Conservation (phyloP, 2,888 invertebrate species). For the Drosophila paranaensis region DNA sequence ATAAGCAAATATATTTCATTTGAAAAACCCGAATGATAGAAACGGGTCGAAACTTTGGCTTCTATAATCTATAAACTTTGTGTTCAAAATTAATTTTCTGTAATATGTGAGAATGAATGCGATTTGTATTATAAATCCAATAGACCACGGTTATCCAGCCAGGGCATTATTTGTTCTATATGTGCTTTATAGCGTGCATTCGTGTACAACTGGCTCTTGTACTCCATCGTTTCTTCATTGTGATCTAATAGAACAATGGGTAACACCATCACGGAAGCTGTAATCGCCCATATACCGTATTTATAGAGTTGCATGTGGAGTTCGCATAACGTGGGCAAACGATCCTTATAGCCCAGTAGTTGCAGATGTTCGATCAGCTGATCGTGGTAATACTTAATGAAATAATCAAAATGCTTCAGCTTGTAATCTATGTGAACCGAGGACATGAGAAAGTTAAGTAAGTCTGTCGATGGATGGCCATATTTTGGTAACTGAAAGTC, state of each 20-base stretch:
- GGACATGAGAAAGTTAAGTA: conserved; percentile 79
- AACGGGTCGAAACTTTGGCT: not conserved
- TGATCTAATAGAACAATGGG: conserved; percentile 80
- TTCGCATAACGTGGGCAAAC: conserved; percentile 69
- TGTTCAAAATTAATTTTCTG: not conserved
- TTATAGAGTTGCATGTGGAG: conserved; percentile 72
- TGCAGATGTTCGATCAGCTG: conserved; percentile 71
- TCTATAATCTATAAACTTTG: not conserved
- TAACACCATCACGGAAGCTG: conserved; percentile 60
- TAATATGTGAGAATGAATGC: not conserved
- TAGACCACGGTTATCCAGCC: conserved; percentile 80
- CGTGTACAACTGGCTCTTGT: conserved; percentile 66
- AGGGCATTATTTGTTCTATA: conserved; percentile 78
- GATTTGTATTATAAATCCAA: conserved; percentile 50
- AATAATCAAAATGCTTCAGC: conserved; percentile 77
- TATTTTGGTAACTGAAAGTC: conserved; percentile 81
- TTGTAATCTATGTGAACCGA: conserved; percentile 79
- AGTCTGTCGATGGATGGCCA: conserved; percentile 77
- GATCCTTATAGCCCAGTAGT: conserved; percentile 68
- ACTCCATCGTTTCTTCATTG: conserved; percentile 63
- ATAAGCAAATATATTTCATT: not conserved
- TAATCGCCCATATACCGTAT: conserved; percentile 73
- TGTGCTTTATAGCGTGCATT: conserved; percentile 72
- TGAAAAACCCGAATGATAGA: not conserved
- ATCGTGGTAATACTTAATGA: conserved; percentile 80